A percentile compares a stretch with the other conserved stretches of the same genome.
Conservation (phyloP, 2,888 invertebrate genomes). For the Hydriomena furcata region DNA sequence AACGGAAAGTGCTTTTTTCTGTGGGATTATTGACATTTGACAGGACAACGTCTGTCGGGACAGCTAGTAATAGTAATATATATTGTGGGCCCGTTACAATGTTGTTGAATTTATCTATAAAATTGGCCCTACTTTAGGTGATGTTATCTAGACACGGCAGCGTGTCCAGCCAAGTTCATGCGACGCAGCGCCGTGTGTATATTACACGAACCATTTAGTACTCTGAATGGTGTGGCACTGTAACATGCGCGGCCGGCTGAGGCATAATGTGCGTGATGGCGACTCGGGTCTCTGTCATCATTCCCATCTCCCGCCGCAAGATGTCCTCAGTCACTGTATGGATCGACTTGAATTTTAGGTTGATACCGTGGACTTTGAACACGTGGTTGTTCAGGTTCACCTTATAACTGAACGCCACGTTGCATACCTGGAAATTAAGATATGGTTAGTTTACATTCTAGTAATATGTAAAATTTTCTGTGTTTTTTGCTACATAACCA, state of each 20-base stretch:
- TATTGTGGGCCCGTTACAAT: no score
- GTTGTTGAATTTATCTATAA: no score
- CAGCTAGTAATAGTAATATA: no score
- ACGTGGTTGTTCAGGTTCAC: constrained; percentile 80
- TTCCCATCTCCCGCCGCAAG: constrained; percentile 64
- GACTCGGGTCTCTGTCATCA: constrained; percentile 59
- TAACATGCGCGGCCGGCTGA: constrained; percentile 65
- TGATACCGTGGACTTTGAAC: constrained; percentile 74
- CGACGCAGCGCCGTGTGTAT: no score
- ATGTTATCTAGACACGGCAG: neutral
- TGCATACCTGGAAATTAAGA: constrained; percentile 65
- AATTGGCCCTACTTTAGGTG: neutral
- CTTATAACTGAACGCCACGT: constrained; percentile 79
- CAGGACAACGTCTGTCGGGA: no score
- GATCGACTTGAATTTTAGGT: constrained; percentile 78
- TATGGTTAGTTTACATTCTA: neutral
- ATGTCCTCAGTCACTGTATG: constrained; percentile 76
- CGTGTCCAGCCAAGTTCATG: no score
- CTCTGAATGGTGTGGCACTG: constrained; percentile 45
- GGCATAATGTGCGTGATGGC: constrained; percentile 71
- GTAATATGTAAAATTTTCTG: no score
- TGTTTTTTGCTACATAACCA: no score
- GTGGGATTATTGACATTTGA: no score
- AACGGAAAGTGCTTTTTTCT: no score
- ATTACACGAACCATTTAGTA: no score